A percentile compares a stretch with the other conserved stretches of the same genome.
Conservation (phyloP, 2,888 invertebrate species). For the Carpatolechia fugitivella region DNA sequence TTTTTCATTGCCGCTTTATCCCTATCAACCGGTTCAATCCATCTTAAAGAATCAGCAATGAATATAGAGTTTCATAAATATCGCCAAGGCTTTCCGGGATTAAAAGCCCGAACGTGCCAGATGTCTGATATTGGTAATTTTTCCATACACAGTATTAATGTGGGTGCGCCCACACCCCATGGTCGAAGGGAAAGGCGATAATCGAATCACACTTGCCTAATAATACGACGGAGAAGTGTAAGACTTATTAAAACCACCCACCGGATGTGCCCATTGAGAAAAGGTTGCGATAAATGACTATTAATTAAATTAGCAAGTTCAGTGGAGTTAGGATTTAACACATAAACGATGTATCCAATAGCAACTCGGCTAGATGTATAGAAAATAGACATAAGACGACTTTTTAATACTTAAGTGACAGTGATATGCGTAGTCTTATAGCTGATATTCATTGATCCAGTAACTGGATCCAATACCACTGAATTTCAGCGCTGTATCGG, state of each 20-base stretch:
- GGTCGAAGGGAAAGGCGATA: constrained; percentile 10
- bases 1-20: not conserved
- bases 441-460: too few species aligned
- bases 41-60: not conserved
- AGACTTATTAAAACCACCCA: constrained; percentile 1
- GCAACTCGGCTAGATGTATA: too few species aligned
- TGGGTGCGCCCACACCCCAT: constrained; percentile 11
- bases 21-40: not conserved
- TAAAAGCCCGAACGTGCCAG: not conserved
- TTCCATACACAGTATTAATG: not conserved
- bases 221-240: not conserved
- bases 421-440: too few species aligned
- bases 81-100: not conserved
- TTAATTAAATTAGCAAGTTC: not conserved
- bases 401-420: too few species aligned
- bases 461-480: too few species aligned
- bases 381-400: too few species aligned
- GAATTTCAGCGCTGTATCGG: too few species aligned
- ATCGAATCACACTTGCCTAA: not conserved
- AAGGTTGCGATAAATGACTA: not conserved
- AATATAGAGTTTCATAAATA: not conserved
- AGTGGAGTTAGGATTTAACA: too few species aligned
- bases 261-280: constrained; percentile 5
- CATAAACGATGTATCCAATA: too few species aligned
- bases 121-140: constrained; percentile 6